These are phyloP conservation scores for Taenioides sp. DNA, from an alignment of 2,797 vertebrate genomes.

Conservation along the genomic window DNA sequence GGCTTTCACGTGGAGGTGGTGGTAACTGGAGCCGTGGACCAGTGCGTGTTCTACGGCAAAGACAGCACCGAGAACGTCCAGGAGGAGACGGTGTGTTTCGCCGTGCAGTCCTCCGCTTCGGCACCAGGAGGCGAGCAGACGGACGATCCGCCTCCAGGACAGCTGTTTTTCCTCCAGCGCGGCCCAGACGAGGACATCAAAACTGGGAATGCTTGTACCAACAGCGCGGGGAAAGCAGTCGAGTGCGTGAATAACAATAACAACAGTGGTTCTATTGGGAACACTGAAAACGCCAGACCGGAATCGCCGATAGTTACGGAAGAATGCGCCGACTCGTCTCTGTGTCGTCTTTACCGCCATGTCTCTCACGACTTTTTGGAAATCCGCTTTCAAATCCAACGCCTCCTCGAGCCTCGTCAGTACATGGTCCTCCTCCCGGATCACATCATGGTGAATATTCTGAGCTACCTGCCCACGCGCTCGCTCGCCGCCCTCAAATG, in stretches of 20 bases:
- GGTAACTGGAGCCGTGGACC: constrained; percentile 93
- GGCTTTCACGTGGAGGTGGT: constrained; percentile 97
- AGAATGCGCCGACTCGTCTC: constrained; percentile 79
- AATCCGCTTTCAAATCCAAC: constrained; percentile 96
- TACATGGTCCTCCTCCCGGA: constrained; percentile 94
- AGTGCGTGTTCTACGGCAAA: constrained; percentile 93
- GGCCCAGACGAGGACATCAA: constrained; percentile 69
- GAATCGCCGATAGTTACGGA: constrained; percentile 68
- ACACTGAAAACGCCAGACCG: constrained; percentile 43
- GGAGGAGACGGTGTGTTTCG: constrained; percentile 89
- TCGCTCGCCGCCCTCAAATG: constrained; percentile 93
- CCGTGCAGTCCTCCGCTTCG: constrained; percentile 22
- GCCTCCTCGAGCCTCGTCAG: constrained; percentile 91
- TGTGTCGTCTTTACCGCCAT: constrained; percentile 93
- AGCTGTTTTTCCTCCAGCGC: constrained; percentile 88
- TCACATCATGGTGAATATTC: constrained; percentile 94
- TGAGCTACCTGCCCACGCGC: constrained; percentile 89
- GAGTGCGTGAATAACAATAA: constrained; percentile 77
- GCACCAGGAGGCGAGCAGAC: constrained; percentile 41
- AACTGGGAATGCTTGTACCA: constrained; percentile 38
- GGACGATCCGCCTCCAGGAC: constrained; percentile 88
- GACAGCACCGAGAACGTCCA: constrained; percentile 91
- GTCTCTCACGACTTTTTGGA: constrained; percentile 96
- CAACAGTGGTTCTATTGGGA: constrained; percentile 53
- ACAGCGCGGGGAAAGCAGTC: constrained; percentile 56